phyloP scores from a whole-genome alignment of 2,888 invertebrate genomes.

The Miltochrista miniata region DNA sequence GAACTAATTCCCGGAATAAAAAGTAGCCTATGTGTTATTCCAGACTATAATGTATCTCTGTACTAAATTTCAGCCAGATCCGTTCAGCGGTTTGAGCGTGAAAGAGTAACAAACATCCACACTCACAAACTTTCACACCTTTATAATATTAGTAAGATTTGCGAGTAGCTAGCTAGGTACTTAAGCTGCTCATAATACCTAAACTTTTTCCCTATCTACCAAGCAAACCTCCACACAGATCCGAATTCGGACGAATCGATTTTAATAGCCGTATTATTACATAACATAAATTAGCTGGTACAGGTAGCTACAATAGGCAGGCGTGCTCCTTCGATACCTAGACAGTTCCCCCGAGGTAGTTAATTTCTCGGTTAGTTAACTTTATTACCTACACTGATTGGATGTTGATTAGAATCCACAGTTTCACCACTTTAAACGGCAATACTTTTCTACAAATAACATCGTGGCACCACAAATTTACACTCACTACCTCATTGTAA shows the following conservation, averaged over 20 bases:
- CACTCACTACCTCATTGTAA: conserved; percentile 77
- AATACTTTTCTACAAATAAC: conserved; percentile 74
- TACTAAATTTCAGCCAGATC: no score
- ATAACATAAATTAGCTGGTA: conserved; percentile 7
- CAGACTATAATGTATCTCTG: no score
- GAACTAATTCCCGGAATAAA: no score
- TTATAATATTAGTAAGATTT: no score
- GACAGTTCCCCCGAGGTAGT: conserved; percentile 57
- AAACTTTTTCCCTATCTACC: no score
- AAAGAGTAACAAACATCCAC: no score
- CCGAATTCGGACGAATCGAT: neutral
- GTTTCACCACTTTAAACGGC: conserved; percentile 72
- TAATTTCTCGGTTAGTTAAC: conserved; percentile 83
- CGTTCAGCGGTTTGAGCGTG: no score
- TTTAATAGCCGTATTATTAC: conserved; percentile 2
- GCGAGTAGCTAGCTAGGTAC: no score
- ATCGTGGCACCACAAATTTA: conserved; percentile 74
- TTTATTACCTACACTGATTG: conserved; percentile 78
- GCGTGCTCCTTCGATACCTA: conserved; percentile 23
- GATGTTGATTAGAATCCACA: conserved; percentile 79
- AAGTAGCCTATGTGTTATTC: no score
- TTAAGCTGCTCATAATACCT: no score
- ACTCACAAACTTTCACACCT: no score
- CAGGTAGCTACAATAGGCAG: conserved; percentile 2
- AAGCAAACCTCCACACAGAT: neutral